These are phyloP conservation scores for Butorides virescens DNA, from an alignment of 2,113 vertebrate genomes.

Conservation along the genomic window DNA sequence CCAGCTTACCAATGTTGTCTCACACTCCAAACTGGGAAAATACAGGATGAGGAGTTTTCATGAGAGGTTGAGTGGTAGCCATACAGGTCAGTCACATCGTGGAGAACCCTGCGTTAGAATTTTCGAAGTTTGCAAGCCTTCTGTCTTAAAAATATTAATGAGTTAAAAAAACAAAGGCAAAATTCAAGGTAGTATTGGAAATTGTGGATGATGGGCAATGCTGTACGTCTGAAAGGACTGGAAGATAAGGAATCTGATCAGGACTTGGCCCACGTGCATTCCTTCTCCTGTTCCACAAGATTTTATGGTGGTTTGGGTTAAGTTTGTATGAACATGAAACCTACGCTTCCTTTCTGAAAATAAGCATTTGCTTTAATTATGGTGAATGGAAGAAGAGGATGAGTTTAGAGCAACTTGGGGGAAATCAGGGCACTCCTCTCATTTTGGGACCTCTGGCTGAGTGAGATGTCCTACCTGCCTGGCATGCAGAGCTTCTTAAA, in stretches of 20 bases:
- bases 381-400: not conserved
- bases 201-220: too few relatives aligned
- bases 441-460: not conserved
- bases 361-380: not conserved
- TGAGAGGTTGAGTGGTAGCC: too few relatives aligned
- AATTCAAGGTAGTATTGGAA: not conserved
- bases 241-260: not conserved
- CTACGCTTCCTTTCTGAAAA: not conserved
- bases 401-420: not conserved
- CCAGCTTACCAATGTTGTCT: not conserved
- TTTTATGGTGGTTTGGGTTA: not conserved
- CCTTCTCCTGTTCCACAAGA: not conserved
- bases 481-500: not conserved
- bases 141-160: not conserved
- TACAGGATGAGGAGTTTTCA: not conserved
- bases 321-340: not conserved
- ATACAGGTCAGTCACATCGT: accelerated
- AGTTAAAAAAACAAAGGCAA: not conserved
- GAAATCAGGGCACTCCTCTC: not conserved
- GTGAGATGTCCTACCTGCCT: not conserved
- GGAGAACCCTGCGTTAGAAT: not conserved
- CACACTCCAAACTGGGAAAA: not conserved
- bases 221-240: not conserved
- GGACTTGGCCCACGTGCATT: not conserved
- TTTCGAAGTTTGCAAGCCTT: not conserved